Evolutionary conservation across 2,113 vertebrate genomes (phyloP).

Genomic region (Ginglymostoma cirratum): DNA sequence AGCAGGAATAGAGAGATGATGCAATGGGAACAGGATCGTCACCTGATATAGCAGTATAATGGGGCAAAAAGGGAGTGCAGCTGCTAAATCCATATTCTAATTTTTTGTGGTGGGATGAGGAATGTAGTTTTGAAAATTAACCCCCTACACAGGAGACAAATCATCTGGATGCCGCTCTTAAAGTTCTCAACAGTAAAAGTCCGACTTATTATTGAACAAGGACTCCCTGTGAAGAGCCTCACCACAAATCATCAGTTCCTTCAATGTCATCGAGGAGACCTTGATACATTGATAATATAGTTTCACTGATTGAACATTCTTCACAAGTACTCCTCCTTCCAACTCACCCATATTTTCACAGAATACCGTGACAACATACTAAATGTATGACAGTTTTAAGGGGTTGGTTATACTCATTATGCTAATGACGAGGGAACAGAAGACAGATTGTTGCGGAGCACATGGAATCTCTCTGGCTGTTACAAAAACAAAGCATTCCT

Average conservation of each 20-base stretch:
- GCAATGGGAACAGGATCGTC: not conserved
- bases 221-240: not conserved
- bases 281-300: not conserved
- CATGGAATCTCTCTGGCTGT: not conserved
- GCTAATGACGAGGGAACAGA: not conserved
- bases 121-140: not conserved
- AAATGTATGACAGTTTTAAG: not conserved
- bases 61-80: not conserved
- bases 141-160: not conserved
- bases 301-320: not conserved
- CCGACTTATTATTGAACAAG: not conserved
- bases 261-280: not conserved
- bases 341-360: not conserved
- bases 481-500: not conserved
- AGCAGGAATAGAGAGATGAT: not conserved
- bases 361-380: not conserved
- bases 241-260: not conserved
- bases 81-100: not conserved
- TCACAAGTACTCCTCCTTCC: not conserved
- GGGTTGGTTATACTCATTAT: not conserved
- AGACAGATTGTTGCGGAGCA: not conserved
- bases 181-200: conserved; percentile 1
- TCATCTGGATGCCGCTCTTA: not conserved
- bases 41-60: not conserved
- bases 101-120: not conserved